Evolutionary conservation across 2,113 vertebrate species (phyloP).

Genomic region (Antigone vipio): DNA sequence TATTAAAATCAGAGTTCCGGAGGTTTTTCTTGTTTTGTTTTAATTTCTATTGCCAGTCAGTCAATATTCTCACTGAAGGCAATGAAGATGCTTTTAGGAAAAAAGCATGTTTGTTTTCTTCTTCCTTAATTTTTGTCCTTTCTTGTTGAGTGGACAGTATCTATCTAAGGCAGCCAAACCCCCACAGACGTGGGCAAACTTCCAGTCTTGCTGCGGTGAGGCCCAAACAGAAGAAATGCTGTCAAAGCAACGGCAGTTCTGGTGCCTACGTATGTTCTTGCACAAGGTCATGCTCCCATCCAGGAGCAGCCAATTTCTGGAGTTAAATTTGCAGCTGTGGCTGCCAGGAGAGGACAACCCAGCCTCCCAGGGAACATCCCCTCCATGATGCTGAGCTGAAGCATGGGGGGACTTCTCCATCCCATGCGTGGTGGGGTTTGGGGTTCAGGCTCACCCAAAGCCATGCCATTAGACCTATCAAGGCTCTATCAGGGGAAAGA

Average conservation of each 20-base stretch:
- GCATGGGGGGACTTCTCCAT: rapidly evolving
- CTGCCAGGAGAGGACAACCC: background rate
- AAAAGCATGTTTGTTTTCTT: background rate
- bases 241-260: rapidly evolving
- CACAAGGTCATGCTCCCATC: rapidly evolving
- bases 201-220: background rate
- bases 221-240: background rate
- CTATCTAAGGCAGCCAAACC: background rate
- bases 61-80: background rate
- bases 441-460: background rate
- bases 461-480: rapidly evolving
- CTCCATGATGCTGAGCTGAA: background rate
- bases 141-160: background rate
- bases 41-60: background rate
- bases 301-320: background rate
- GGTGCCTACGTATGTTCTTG: background rate
- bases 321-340: background rate
- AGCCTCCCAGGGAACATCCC: background rate
- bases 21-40: background rate
- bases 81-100: background rate
- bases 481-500: background rate
- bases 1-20: background rate
- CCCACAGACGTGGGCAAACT: background rate
- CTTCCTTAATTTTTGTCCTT: background rate
- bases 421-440: background rate